A percentile compares a stretch with the other conserved stretches of the same genome.
These are phyloP conservation scores for Austrolebias charrua DNA, from an alignment of 2,797 vertebrate genomes.

Conservation along the genomic window DNA sequence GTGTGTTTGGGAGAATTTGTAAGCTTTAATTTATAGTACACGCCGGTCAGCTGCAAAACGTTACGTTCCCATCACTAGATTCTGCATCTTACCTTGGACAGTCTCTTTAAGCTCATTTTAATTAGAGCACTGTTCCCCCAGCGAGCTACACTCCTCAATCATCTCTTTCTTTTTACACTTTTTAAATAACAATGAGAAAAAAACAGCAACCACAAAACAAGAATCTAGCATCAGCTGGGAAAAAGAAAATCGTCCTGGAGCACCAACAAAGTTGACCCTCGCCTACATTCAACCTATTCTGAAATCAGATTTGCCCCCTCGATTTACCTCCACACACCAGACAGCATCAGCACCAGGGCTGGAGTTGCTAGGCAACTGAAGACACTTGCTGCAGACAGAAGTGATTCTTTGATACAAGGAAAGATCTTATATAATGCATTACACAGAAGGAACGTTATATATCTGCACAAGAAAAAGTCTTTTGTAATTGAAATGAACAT, in stretches of 20 bases:
- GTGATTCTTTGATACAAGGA: conserved; percentile 82
- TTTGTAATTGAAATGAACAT: conserved; percentile 52
- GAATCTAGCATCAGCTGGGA: conserved; percentile 17
- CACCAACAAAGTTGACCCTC: conserved; percentile 77
- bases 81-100: conserved; percentile 50
- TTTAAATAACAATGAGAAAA: conserved; percentile 10
- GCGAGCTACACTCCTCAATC: conserved; percentile 27
- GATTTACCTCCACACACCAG: conserved; percentile 84
- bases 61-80: conserved; percentile 50
- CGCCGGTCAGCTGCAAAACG: conserved; percentile 50
- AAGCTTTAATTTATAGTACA: conserved; percentile 40
- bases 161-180: conserved; percentile 21
- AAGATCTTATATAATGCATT: conserved; percentile 77
- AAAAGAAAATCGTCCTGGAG: conserved; percentile 58
- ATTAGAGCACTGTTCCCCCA: conserved; percentile 25
- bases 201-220: conserved; percentile 32
- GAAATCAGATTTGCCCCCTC: conserved; percentile 82
- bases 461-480: conserved; percentile 58
- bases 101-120: conserved; percentile 53
- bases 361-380: conserved; percentile 88
- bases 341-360: conserved; percentile 78
- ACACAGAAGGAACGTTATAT: conserved; percentile 54
- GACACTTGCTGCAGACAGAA: conserved; percentile 83
- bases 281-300: conserved; percentile 81
- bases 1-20: conserved; percentile 59